Percentiles rank a stretch among this genome's conserved stretches.
Evolutionary conservation across 1,140 invertebrate genomes (phyloP).

Genomic region (Calliphora vicina): DNA sequence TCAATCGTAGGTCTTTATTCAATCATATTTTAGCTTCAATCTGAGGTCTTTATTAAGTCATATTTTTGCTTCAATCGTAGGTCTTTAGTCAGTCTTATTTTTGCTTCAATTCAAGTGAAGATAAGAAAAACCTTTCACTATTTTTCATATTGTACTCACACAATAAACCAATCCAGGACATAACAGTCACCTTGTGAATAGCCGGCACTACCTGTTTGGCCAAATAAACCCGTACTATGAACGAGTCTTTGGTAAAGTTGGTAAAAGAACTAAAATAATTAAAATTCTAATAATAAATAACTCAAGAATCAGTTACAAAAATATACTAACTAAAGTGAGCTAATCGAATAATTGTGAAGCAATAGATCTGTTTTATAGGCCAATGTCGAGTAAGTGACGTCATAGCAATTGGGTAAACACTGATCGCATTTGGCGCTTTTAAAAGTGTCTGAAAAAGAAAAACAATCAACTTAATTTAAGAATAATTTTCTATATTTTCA

Average conservation of each 20-base stretch:
- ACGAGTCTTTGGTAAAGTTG: slow-evolving; percentile 49
- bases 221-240: slow-evolving; percentile 55
- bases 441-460: slow-evolving; percentile 47
- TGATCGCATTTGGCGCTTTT: slow-evolving; percentile 58
- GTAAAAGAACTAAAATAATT: slow-evolving; percentile 22
- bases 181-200: slow-evolving; percentile 57
- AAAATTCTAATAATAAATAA: background rate
- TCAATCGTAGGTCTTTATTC: too few species aligned
- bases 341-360: slow-evolving; percentile 54
- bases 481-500: background rate
- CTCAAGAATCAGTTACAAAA: background rate
- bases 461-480: background rate
- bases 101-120: too few species aligned
- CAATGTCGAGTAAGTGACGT: slow-evolving; percentile 59
- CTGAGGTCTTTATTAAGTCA: too few species aligned
- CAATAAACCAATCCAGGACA: slow-evolving; percentile 59
- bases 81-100: too few species aligned
- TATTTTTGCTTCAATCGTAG: too few species aligned
- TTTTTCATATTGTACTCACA: slow-evolving; percentile 42
- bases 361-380: slow-evolving; percentile 59
- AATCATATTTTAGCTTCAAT: too few species aligned
- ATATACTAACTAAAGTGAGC: slow-evolving; percentile 50
- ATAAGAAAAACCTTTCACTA: too few species aligned
- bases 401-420: slow-evolving; percentile 60
- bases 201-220: slow-evolving; percentile 57